Evolutionary conservation across 2,113 vertebrate genomes (phyloP).

Genomic region (Halichoerus grypus): DNA sequence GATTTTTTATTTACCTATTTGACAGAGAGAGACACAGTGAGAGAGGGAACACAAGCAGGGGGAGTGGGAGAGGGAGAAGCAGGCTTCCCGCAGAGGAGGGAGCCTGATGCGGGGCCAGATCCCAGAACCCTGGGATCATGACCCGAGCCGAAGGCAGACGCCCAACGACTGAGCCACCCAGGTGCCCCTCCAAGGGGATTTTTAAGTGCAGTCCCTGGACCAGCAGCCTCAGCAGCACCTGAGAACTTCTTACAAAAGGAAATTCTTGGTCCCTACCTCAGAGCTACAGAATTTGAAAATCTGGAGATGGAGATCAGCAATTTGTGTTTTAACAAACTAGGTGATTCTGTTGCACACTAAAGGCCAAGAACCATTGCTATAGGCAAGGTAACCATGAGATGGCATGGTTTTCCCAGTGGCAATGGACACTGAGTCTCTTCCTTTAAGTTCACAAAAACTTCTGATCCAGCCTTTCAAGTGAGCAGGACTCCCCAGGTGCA

Average conservation of each 20-base stretch:
- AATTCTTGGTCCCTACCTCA: not conserved
- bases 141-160: too few relatives aligned
- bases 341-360: not conserved
- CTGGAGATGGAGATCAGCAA: not conserved
- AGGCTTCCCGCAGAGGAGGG: too few relatives aligned
- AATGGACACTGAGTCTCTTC: slow-evolving; percentile 7
- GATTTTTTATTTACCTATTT: too few relatives aligned
- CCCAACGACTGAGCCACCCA: not conserved
- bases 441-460: slow-evolving; percentile 41
- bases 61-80: too few relatives aligned
- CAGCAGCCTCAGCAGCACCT: not conserved
- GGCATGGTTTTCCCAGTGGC: not conserved
- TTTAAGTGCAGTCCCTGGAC: not conserved
- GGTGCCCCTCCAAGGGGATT: not conserved
- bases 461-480: not conserved
- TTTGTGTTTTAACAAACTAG: slow-evolving; percentile 27
- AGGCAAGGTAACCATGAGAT: not conserved
- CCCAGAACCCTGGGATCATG: too few relatives aligned
- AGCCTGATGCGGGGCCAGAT: too few relatives aligned
- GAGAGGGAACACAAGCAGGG: too few relatives aligned
- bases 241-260: slow-evolving; percentile 14
- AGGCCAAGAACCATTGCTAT: slow-evolving; percentile 9
- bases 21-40: too few relatives aligned
- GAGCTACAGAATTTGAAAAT: not conserved
- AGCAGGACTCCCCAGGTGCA: not conserved